Evolutionary conservation across 2,888 invertebrate genomes (phyloP).

Genomic region (Diloba caeruleocephala): DNA sequence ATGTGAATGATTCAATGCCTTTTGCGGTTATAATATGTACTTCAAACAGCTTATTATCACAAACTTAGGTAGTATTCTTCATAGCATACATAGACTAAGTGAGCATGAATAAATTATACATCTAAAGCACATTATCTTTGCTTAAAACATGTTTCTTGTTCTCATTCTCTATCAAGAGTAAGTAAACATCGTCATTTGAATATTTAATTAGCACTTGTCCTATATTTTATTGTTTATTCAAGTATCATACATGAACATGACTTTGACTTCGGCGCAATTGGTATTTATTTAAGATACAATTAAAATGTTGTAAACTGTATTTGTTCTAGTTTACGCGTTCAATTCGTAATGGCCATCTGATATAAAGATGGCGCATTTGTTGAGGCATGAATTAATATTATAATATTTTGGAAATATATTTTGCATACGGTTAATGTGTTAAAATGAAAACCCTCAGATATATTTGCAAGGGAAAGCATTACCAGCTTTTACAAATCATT

Average conservation of each 20-base stretch:
- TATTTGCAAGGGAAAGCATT: too few relatives aligned
- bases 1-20: too few relatives aligned
- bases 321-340: conserved; percentile 9
- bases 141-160: conserved; percentile 36
- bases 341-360: conserved; percentile 18
- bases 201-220: conserved; percentile 53
- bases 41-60: too few relatives aligned
- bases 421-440: too few relatives aligned
- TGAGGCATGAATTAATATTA: conserved; percentile 15
- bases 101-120: conserved; percentile 1
- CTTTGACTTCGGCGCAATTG: conserved; percentile 7
- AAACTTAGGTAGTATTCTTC: background rate
- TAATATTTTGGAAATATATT: too few relatives aligned
- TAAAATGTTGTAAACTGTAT: background rate
- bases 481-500: too few relatives aligned
- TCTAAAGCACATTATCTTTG: background rate
- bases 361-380: conserved; percentile 42
- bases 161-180: conserved; percentile 46
- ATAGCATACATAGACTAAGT: background rate
- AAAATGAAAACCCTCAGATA: too few relatives aligned
- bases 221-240: conserved; percentile 43
- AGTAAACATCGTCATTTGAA: conserved; percentile 44
- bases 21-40: too few relatives aligned
- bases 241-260: conserved; percentile 29
- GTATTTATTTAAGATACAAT: background rate